These are phyloP conservation scores for Synergus itoensis DNA, from an alignment of 2,888 invertebrate genomes.

Conservation along the genomic window DNA sequence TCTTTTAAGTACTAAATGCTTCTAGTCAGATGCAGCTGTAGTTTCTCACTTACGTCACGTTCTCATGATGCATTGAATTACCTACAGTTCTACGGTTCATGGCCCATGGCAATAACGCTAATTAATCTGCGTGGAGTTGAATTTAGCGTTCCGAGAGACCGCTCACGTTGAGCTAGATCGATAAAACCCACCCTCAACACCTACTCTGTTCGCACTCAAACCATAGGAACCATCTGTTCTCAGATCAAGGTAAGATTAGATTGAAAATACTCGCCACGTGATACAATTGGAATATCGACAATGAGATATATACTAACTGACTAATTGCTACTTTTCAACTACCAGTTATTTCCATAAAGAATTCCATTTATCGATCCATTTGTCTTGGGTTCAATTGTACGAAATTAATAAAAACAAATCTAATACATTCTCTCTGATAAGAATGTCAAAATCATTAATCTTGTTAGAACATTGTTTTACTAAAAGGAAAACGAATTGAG, in stretches of 20 bases:
- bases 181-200: conserved; percentile 16
- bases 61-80: conserved; percentile 21
- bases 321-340: too few species aligned
- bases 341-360: background rate
- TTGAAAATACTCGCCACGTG: conserved; percentile 16
- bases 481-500: too few species aligned
- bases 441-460: too few species aligned
- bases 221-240: conserved; percentile 29
- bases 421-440: too few species aligned
- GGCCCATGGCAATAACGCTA: conserved; percentile 37
- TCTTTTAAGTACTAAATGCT: conserved; percentile 23
- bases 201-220: background rate
- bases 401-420: too few species aligned
- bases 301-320: background rate
- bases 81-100: conserved; percentile 23
- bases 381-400: too few species aligned
- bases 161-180: conserved; percentile 41
- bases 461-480: too few species aligned
- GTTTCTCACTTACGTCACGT: conserved; percentile 34
- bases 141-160: conserved; percentile 33
- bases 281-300: background rate
- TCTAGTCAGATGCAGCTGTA: conserved; percentile 41
- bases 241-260: conserved; percentile 30
- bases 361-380: too few species aligned
- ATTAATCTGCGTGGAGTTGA: conserved; percentile 37